These are phyloP conservation scores for Acanthochromis polyacanthus DNA, from an alignment of 2,113 vertebrate genomes.

Conservation along the genomic window DNA sequence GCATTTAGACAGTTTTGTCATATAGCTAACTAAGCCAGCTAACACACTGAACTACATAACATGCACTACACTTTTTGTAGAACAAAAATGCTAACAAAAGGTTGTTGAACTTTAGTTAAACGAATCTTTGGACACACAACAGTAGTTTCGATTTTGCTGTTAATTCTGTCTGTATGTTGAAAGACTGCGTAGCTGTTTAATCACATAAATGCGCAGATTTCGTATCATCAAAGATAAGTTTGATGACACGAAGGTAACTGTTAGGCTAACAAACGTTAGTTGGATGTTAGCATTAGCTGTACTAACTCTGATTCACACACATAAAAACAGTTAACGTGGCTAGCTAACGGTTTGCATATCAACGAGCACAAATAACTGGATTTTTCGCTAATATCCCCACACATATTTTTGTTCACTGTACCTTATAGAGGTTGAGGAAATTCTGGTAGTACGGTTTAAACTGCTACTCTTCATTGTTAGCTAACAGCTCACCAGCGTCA, in stretches of 20 bases:
- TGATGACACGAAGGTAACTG: slow-evolving; percentile 6
- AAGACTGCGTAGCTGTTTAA: fast-evolving
- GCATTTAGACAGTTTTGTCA: too few relatives aligned
- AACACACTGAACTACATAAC: too few relatives aligned
- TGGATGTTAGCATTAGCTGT: slow-evolving; percentile 45
- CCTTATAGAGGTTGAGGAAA: slow-evolving; percentile 18
- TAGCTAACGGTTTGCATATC: fast-evolving
- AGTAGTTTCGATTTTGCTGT: too few relatives aligned
- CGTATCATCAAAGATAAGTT: background rate
- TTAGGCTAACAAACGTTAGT: background rate
- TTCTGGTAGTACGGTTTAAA: background rate
- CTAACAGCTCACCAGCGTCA: background rate
- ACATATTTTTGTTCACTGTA: background rate
- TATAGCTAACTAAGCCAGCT: too few relatives aligned
- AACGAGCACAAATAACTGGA: too few relatives aligned
- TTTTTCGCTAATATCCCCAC: fast-evolving
- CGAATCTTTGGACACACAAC: too few relatives aligned
- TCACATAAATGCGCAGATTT: background rate
- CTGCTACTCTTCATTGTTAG: slow-evolving; percentile 40
- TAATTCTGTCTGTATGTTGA: too few relatives aligned
- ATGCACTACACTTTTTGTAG: too few relatives aligned
- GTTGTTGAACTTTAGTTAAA: too few relatives aligned
- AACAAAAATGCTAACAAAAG: too few relatives aligned
- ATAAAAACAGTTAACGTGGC: fast-evolving
- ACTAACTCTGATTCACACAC: background rate